Percentiles rank a stretch among this genome's conserved stretches.
phyloP scores from a whole-genome alignment of 37 sponge, comb jelly and placozoan species.

The Chondrilla cf. caribensis region DNA sequence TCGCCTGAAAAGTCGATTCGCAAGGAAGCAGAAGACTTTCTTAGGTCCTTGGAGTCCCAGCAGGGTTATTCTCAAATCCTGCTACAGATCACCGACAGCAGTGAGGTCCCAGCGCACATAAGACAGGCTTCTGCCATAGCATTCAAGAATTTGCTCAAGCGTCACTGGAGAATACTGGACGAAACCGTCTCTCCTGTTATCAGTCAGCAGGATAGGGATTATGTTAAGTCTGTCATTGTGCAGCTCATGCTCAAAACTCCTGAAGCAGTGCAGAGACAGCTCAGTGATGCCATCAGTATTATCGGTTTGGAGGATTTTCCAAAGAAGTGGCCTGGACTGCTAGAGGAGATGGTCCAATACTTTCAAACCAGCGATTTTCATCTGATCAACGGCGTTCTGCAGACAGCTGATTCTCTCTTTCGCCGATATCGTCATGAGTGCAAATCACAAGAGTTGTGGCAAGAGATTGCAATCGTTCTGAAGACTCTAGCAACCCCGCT shows the following conservation, averaged over 20 bases:
- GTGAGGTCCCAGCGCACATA: conserved; percentile 35
- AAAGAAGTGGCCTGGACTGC: conserved; percentile 84
- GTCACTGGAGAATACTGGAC: conserved; percentile 81
- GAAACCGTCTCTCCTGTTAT: conserved; percentile 52
- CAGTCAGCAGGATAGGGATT: conserved; percentile 40
- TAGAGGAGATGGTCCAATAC: conserved; percentile 89
- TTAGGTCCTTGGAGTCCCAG: conserved; percentile 77
- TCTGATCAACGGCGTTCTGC: conserved; percentile 93
- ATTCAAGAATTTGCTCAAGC: conserved; percentile 96
- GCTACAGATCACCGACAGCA: conserved; percentile 73
- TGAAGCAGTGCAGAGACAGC: conserved; percentile 88
- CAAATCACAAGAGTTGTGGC: conserved; percentile 89
- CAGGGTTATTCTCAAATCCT: conserved; percentile 73
- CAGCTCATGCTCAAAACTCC: conserved; percentile 93
- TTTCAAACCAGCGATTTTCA: conserved; percentile 87
- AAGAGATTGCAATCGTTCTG: conserved; percentile 92
- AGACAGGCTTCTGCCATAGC: conserved; percentile 82
- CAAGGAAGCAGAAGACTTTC: conserved; percentile 83
- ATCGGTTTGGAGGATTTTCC: conserved; percentile 98
- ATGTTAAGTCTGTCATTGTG: conserved; percentile 86
- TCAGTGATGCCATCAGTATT: conserved; percentile 96
- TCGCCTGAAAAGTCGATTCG: conserved; percentile 57
- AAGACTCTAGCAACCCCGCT: conserved; percentile 81
- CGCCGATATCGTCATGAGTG: conserved; percentile 94
- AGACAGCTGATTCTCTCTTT: conserved; percentile 98